Evolutionary conservation across 2,797 vertebrate genomes (phyloP), one percentile per base, ranked within the genome.

Genomic region (Lepus townsendii): DNA sequence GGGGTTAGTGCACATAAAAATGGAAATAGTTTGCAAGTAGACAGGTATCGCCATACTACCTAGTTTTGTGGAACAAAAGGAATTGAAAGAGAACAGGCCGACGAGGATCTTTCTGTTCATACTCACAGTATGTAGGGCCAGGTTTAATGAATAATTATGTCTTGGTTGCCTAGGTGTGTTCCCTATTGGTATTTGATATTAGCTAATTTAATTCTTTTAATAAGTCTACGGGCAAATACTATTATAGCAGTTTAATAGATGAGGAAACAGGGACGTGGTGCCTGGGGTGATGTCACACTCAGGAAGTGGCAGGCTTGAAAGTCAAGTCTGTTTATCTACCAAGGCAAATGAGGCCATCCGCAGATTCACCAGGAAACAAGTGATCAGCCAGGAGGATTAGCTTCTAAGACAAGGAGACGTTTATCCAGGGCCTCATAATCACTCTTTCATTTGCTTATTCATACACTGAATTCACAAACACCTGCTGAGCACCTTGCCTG

Each of bases 191-290:
- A 62, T 73, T 93, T 91, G 87, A 60, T 73, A 9, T 76, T 85
- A 75, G 66, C 35, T 93, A 80, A 84, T 75, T 87, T 69, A 47
- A 54, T 88, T 47, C 35, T 93, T 87, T 94, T 82, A 93, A 72
- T 68, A 83, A 50, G 11, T 32, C 35, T 14, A 30, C 50, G 57
- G 26, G 17, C 91, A 78, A 82, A n/a, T 83, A 68, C 78, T 75
- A 82, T 75, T 57, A 60, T 50, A 42, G 4, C 57, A 80, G 42
- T 80, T 94, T 94, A 93, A 85, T 1, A 66, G 65, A 69, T 57
- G 71, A 79, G 16, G 32, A 86, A 66, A 69, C 38, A 10, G 19
- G 82, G 38, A 12, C 38, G 60, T 32, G 80, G 62, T 73, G 72
- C 73, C 20, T 76, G 60, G 32, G 38, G 27, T 52, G 52, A 19